A percentile compares a stretch with the other conserved stretches of the same genome.
Conservation (phyloP, 2,888 invertebrate species). For the Polyploca ridens region DNA sequence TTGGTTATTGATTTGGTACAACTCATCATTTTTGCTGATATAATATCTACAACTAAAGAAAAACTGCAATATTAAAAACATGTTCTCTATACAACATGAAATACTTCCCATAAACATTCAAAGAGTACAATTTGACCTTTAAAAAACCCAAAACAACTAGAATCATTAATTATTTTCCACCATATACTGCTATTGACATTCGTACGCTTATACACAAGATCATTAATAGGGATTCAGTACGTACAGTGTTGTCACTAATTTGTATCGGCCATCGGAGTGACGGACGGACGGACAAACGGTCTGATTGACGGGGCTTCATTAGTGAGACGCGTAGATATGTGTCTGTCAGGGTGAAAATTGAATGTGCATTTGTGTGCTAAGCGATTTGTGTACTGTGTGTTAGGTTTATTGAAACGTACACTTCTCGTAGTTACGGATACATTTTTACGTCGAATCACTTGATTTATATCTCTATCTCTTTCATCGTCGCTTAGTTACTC, state of each 20-base stretch:
- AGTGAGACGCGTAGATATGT: constrained; percentile 40
- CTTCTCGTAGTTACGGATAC: background rate
- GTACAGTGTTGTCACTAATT: constrained; percentile 67
- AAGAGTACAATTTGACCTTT: background rate
- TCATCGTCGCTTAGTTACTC: background rate
- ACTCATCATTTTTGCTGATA: too few relatives aligned
- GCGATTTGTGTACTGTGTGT: constrained; percentile 5
- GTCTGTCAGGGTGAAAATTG: constrained; percentile 15
- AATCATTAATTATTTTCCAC: background rate
- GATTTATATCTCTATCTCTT: background rate
- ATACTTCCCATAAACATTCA: too few relatives aligned
- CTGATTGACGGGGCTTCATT: constrained; percentile 77
- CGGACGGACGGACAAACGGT: constrained; percentile 64
- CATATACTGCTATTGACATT: constrained; percentile 2
- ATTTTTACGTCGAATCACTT: background rate
- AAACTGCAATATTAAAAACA: too few relatives aligned
- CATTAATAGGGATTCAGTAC: constrained; percentile 60
- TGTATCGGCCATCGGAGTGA: constrained; percentile 55
- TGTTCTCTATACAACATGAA: too few relatives aligned
- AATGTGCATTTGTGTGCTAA: constrained; percentile 13
- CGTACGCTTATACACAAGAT: constrained; percentile 50
- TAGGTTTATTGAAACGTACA: background rate
- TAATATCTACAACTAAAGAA: too few relatives aligned
- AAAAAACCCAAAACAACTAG: background rate
- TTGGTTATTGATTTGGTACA: too few relatives aligned